phyloP scores from a whole-genome alignment of 2,113 vertebrate species.

The Myrmophylax atrothorax region DNA sequence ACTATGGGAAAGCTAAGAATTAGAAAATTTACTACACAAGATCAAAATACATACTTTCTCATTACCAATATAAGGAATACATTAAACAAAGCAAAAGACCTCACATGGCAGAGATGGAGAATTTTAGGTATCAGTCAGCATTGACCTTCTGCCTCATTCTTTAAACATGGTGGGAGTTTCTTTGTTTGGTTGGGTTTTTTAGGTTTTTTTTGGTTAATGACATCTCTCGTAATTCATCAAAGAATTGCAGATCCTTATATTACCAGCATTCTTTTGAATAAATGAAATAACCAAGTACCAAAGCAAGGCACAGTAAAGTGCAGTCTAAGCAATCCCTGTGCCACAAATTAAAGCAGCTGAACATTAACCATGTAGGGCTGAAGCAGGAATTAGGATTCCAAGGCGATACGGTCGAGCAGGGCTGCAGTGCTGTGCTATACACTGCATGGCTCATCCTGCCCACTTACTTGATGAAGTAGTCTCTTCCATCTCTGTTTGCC shows the following conservation, averaged over 20 bases:
- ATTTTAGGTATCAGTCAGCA: background rate
- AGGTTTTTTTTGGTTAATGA: background rate
- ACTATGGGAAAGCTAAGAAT: background rate
- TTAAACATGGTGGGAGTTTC: background rate
- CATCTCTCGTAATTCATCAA: background rate
- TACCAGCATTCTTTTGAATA: background rate
- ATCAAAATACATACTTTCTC: background rate
- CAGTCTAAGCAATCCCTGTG: background rate
- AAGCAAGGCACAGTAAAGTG: background rate
- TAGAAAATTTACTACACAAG: background rate
- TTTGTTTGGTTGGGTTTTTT: background rate
- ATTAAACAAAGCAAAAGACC: background rate
- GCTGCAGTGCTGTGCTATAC: background rate
- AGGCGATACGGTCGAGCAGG: background rate
- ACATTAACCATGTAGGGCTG: background rate
- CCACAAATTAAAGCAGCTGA: background rate
- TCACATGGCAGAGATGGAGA: background rate
- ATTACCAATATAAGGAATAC: background rate
- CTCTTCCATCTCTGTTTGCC: slow-evolving; percentile 91
- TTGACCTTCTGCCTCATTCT: background rate
- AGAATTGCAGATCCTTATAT: background rate
- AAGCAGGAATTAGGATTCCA: background rate
- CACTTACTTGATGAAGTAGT: slow-evolving; percentile 93
- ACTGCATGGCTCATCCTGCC: background rate
- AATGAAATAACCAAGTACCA: background rate